A percentile compares a stretch with the other conserved stretches of the same genome.
These are phyloP conservation scores for Ammodytes marinus DNA, from an alignment of 2,113 vertebrate species.

Conservation along the genomic window DNA sequence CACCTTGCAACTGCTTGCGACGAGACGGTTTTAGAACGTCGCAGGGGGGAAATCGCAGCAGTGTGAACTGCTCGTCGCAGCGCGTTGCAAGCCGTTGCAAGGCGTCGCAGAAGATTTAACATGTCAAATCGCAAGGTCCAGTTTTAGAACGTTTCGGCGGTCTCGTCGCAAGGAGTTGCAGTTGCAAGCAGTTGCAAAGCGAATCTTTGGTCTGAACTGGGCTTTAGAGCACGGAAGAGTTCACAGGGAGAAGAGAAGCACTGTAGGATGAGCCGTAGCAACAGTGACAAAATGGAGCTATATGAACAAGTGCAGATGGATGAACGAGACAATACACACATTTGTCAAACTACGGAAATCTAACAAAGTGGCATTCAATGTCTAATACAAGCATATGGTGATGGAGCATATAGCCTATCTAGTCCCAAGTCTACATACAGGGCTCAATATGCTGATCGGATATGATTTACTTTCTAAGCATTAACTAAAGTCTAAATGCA, in stretches of 20 bases:
- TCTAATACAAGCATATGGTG: conserved; percentile 34
- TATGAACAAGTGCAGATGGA: conserved; percentile 57
- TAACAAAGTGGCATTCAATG: conserved; percentile 27
- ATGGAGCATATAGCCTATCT: background rate
- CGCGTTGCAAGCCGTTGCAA: too few species aligned
- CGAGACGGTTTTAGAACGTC: too few species aligned
- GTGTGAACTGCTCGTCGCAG: too few species aligned
- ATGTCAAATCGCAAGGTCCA: too few species aligned
- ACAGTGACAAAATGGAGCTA: conserved; percentile 40
- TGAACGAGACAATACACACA: conserved; percentile 42
- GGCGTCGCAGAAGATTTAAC: too few species aligned
- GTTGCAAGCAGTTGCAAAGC: too few species aligned
- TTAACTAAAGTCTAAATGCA: background rate
- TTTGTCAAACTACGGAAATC: conserved; percentile 32
- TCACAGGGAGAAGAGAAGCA: background rate
- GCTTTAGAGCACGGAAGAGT: background rate
- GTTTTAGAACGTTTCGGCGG: too few species aligned
- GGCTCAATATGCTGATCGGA: background rate
- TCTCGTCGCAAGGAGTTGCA: too few species aligned
- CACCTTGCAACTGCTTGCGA: too few species aligned
- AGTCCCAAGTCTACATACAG: background rate
- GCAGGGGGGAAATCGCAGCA: too few species aligned
- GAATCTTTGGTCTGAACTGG: too few species aligned
- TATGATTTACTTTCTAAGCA: background rate
- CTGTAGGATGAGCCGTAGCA: conserved; percentile 10